Percentiles rank a stretch among this genome's conserved stretches.
Conservation (phyloP, 2,888 invertebrate species). For the Priocnemis perturbator region DNA sequence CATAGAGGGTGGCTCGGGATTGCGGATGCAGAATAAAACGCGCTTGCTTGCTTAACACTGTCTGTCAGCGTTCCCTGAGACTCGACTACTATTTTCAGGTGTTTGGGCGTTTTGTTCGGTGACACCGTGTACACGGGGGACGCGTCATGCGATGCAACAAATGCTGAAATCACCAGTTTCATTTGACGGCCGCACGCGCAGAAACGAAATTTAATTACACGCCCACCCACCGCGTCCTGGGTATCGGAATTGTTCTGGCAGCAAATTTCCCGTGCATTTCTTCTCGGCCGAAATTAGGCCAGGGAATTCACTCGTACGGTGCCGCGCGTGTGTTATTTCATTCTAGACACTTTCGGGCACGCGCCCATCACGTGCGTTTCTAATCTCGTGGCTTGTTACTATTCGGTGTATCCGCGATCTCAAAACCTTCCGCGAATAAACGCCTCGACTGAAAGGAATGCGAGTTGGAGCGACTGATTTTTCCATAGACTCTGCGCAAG, state of each 20-base stretch:
- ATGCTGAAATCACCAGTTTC: no score
- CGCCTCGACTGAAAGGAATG: constrained; percentile 26
- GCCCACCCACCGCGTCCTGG: neutral
- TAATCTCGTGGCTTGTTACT: constrained; percentile 18
- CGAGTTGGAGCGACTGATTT: constrained; percentile 26
- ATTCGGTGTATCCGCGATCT: constrained; percentile 8
- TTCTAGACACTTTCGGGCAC: neutral
- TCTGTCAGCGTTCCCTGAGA: neutral
- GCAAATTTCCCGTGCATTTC: neutral
- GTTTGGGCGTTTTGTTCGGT: no score
- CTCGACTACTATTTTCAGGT: neutral
- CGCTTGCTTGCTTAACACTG: neutral
- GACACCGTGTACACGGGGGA: no score
- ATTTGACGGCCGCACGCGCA: no score
- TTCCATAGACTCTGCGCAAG: constrained; percentile 31
- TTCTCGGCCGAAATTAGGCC: neutral
- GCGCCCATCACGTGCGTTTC: neutral
- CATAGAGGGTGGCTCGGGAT: neutral
- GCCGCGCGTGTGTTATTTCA: neutral
- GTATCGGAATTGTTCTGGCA: neutral
- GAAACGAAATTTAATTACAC: neutral
- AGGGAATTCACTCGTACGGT: neutral
- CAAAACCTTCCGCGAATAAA: constrained; percentile 30
- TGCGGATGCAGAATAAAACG: neutral
- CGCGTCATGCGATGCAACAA: no score